phyloP scores from a whole-genome alignment of 2,888 invertebrate species.

The Diaprepes abbreviatus region DNA sequence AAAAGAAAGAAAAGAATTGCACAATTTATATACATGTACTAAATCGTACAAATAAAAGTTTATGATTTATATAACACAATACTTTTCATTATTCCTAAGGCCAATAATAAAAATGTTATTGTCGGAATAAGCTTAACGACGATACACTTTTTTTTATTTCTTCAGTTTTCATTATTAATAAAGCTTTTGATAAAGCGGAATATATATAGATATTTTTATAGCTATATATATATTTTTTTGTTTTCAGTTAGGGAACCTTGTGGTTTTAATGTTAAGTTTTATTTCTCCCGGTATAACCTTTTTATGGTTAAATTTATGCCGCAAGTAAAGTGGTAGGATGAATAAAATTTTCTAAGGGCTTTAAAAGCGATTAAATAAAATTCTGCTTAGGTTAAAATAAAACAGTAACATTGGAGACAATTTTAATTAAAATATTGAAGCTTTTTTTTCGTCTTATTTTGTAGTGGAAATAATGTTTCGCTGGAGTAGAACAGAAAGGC shows the following conservation, averaged over 20 bases:
- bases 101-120: conserved; percentile 59
- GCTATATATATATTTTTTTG: conserved; percentile 43
- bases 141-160: conserved; percentile 59
- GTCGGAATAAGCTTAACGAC: conserved; percentile 59
- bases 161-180: conserved; percentile 63
- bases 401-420: too few relatives aligned
- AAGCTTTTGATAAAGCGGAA: conserved; percentile 61
- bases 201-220: conserved; percentile 52
- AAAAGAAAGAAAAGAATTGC: conserved; percentile 48
- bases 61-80: conserved; percentile 55
- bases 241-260: conserved; percentile 35
- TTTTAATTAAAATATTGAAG: too few relatives aligned
- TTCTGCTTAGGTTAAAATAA: neutral
- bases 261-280: conserved; percentile 44
- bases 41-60: conserved; percentile 59
- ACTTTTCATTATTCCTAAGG: conserved; percentile 16
- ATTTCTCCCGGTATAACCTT: conserved; percentile 35
- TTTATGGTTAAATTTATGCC: conserved; percentile 43
- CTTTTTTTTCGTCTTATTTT: too few relatives aligned
- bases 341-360: conserved; percentile 29
- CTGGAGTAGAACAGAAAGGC: too few relatives aligned
- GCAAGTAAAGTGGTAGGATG: conserved; percentile 40
- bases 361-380: conserved; percentile 15
- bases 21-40: conserved; percentile 57
- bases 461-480: too few relatives aligned